A percentile compares a stretch with the other conserved stretches of the same genome.
Evolutionary conservation across 2,888 invertebrate genomes (phyloP).

Genomic region (Lamproptera curius): DNA sequence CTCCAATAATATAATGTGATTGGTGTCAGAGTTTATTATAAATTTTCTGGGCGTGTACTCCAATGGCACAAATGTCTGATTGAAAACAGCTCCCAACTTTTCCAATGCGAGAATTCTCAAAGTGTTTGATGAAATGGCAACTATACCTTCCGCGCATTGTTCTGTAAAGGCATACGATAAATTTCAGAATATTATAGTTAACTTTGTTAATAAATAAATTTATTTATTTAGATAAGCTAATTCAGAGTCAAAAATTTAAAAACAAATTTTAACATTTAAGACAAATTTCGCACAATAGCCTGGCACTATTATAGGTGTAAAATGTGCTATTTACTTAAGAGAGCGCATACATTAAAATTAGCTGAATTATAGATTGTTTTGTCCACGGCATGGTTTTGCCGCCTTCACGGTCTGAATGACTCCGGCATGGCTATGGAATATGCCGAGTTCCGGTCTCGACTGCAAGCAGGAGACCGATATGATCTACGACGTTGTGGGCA

Average conservation of each 20-base stretch:
- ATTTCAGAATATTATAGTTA: too few species aligned
- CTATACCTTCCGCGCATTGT: constrained; percentile 99
- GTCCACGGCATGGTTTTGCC: constrained; percentile 81
- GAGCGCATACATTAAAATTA: too few species aligned
- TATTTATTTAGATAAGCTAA: too few species aligned
- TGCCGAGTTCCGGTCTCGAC: constrained; percentile 79
- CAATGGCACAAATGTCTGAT: constrained; percentile 94
- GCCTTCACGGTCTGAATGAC: constrained; percentile 82
- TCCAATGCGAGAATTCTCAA: constrained; percentile 97
- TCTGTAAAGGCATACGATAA: constrained; percentile 68
- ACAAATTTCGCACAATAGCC: too few species aligned
- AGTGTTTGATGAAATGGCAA: constrained; percentile 98
- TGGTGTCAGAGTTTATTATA: constrained; percentile 93
- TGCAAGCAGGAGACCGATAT: constrained; percentile 71
- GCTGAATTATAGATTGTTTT: constrained; percentile 33
- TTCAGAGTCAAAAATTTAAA: too few species aligned
- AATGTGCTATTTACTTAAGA: too few species aligned
- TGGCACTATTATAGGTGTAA: too few species aligned
- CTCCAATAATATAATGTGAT: constrained; percentile 93
- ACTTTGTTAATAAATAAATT: too few species aligned
- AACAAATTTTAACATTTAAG: too few species aligned
- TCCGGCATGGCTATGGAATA: constrained; percentile 87
- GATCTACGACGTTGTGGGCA: constrained; percentile 81
- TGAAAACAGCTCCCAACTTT: constrained; percentile 98
- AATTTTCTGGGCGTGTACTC: constrained; percentile 98